Conservation (phyloP, 2,888 invertebrate genomes). For the Pyrocoelia pectoralis region DNA sequence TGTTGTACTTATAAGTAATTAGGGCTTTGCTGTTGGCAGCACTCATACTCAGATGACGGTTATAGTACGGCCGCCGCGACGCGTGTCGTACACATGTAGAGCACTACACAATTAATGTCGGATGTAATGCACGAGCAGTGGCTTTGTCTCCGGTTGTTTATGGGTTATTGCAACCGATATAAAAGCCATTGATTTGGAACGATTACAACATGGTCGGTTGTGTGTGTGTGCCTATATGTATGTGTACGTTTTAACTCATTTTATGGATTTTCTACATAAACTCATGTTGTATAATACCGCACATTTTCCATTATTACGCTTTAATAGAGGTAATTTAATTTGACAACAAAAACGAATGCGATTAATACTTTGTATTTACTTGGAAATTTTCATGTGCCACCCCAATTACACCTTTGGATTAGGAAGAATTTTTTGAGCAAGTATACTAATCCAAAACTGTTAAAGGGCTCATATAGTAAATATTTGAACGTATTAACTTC, state of each 20-base stretch:
- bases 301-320: no score
- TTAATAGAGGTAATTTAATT: no score
- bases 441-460: no score
- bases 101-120: slow-evolving; percentile 58
- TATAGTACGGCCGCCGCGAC: slow-evolving; percentile 51
- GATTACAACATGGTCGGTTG: slow-evolving; percentile 51
- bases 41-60: slow-evolving; percentile 34
- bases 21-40: slow-evolving; percentile 21
- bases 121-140: slow-evolving; percentile 57
- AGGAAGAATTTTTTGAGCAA: no score
- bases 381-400: no score
- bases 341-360: no score
- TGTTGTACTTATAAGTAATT: slow-evolving; percentile 26
- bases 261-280: slow-evolving; percentile 39
- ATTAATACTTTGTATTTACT: no score
- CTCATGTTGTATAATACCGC: background rate
- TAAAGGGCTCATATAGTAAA: no score
- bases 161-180: slow-evolving; percentile 57
- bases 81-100: slow-evolving; percentile 61
- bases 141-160: slow-evolving; percentile 58
- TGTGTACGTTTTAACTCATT: slow-evolving; percentile 40
- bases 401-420: no score
- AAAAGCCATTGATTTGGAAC: slow-evolving; percentile 57
- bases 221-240: slow-evolving; percentile 42
- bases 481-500: no score